phyloP scores from a whole-genome alignment of 2,797 vertebrate genomes.

The Syndactyla subalaris region DNA sequence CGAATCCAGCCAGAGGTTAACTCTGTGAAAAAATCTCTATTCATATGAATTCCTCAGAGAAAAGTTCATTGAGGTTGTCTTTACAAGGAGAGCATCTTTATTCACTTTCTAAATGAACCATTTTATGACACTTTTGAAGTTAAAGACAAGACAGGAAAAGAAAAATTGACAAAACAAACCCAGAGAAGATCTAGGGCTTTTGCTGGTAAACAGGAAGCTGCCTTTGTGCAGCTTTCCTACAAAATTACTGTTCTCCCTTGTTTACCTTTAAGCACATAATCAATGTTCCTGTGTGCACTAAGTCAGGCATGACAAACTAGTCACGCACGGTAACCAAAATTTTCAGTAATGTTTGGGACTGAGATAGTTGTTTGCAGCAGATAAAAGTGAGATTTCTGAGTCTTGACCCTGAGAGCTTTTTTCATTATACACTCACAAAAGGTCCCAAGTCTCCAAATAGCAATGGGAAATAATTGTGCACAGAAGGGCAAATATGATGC shows the following conservation, averaged over 20 bases:
- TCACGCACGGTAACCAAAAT: slow-evolving; percentile 9
- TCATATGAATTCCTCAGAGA: neutral
- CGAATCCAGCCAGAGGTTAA: neutral
- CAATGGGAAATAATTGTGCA: neutral
- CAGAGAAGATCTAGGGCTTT: neutral
- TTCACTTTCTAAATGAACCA: neutral
- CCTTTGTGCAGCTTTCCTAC: slow-evolving; percentile 18
- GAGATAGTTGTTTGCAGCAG: neutral
- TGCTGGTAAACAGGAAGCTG: slow-evolving; percentile 58
- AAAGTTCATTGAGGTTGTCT: neutral
- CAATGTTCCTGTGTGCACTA: slow-evolving; percentile 14
- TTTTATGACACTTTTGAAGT: neutral
- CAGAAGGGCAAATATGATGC: neutral
- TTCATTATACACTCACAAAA: neutral
- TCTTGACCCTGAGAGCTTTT: neutral
- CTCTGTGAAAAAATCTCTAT: neutral
- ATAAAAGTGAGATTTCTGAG: neutral
- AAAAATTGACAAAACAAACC: slow-evolving; percentile 21
- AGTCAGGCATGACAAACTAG: neutral
- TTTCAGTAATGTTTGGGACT: neutral
- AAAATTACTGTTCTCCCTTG: slow-evolving; percentile 41
- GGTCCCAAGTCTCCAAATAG: neutral
- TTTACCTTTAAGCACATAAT: slow-evolving; percentile 50
- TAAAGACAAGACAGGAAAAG: neutral
- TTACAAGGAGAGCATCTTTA: neutral